Percentiles rank a stretch among this genome's conserved stretches.
phyloP scores from a whole-genome alignment of 2,888 invertebrate species.

The Theristus sp. region DNA sequence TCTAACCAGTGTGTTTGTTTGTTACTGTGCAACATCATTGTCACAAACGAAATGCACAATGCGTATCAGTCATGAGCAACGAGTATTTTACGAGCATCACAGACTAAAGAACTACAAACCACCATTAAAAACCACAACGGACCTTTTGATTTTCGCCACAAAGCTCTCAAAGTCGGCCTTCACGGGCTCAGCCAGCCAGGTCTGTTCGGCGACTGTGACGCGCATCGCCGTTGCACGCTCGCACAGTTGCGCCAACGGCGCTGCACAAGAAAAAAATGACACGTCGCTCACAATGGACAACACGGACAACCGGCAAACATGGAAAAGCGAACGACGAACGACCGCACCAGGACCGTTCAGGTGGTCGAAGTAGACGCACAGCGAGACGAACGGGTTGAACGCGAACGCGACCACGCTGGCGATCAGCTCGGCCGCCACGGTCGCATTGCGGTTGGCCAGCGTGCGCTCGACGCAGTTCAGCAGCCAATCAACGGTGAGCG shows the following conservation, averaged over 20 bases:
- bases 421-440: neutral
- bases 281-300: too few relatives aligned
- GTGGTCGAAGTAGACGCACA: conserved; percentile 7
- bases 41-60: too few relatives aligned
- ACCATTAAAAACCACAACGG: neutral
- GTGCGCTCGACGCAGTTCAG: neutral
- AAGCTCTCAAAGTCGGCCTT: neutral
- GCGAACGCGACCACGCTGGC: neutral
- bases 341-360: conserved; percentile 4
- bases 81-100: too few relatives aligned
- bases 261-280: neutral
- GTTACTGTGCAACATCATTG: too few relatives aligned
- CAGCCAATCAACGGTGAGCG: conserved; percentile 1
- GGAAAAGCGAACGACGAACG: neutral
- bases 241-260: neutral
- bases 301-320: too few relatives aligned
- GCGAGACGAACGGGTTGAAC: conserved; percentile 3
- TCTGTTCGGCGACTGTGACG: neutral
- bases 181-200: neutral
- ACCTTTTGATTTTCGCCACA: neutral
- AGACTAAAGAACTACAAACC: too few relatives aligned
- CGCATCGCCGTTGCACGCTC: neutral
- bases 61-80: too few relatives aligned
- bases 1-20: too few relatives aligned
- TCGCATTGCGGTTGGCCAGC: neutral